A percentile compares a stretch with the other conserved stretches of the same genome.
phyloP scores from a whole-genome alignment of 2,888 invertebrate species.

The Reticulitermes lucifugus region DNA sequence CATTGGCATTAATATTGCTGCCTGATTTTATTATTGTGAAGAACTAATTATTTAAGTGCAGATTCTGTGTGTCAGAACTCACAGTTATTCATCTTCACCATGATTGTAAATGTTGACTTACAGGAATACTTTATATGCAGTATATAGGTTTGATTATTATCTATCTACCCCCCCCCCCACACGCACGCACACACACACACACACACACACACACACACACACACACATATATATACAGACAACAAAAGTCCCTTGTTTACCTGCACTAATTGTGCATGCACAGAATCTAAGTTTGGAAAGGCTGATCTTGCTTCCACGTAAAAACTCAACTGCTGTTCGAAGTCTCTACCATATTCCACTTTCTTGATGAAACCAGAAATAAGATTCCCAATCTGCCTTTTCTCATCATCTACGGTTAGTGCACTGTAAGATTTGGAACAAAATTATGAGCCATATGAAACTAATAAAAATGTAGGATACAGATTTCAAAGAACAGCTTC shows the following conservation, averaged over 20 bases:
- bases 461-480: not conserved
- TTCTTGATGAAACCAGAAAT: constrained; percentile 84
- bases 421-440: constrained; percentile 70
- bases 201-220: too few species aligned
- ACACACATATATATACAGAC: too few species aligned
- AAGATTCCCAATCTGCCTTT: constrained; percentile 84
- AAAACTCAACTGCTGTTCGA: constrained; percentile 92
- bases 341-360: constrained; percentile 86
- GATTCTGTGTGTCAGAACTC: too few species aligned
- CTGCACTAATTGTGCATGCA: constrained; percentile 87
- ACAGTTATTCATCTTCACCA: too few species aligned
- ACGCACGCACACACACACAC: too few species aligned
- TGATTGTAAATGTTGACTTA: too few species aligned
- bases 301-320: constrained; percentile 92
- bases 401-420: constrained; percentile 92
- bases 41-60: too few species aligned
- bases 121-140: too few species aligned
- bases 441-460: constrained; percentile 54
- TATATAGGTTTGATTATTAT: too few species aligned
- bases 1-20: too few species aligned
- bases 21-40: too few species aligned
- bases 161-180: too few species aligned
- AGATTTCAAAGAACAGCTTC: not conserved
- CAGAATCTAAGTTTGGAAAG: constrained; percentile 91
- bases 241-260: constrained; percentile 63